phyloP scores from a whole-genome alignment of 2,797 vertebrate species.

The Centroberyx gerrardi region DNA sequence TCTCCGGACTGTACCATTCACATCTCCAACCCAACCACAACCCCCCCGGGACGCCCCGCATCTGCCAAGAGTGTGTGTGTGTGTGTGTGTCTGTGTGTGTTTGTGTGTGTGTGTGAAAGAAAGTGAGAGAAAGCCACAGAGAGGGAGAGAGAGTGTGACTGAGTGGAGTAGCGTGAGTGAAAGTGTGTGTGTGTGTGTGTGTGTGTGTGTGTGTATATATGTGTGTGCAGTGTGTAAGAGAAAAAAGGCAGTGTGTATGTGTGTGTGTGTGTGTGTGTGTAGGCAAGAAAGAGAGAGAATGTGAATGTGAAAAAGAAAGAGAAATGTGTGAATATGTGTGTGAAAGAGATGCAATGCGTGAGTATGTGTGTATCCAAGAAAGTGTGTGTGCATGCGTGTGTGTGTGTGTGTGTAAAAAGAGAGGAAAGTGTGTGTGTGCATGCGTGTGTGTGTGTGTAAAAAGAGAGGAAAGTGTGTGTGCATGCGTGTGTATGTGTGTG shows the following conservation, averaged over 20 bases:
- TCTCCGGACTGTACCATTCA: constrained; percentile 24
- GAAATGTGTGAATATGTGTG: constrained; percentile 73
- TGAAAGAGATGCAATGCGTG: constrained; percentile 69
- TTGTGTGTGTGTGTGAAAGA: background rate
- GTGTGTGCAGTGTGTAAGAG: constrained; percentile 12
- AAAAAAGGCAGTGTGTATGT: constrained; percentile 10
- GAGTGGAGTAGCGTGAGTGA: constrained; percentile 54
- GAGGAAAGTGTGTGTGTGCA: constrained; percentile 67
- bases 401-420: constrained; percentile 55
- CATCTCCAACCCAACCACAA: constrained; percentile 24
- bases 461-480: constrained; percentile 42
- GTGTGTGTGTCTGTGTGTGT: constrained; percentile 28
- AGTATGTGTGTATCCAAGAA: constrained; percentile 10
- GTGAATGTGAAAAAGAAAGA: constrained; percentile 67
- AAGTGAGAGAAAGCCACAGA: constrained; percentile 2
- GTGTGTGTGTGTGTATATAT: constrained; percentile 19
- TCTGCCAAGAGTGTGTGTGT: constrained; percentile 53
- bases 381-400: constrained; percentile 18
- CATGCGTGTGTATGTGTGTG: constrained; percentile 9
- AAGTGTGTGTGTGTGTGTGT: constrained; percentile 45
- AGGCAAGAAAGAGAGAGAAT: constrained; percentile 45
- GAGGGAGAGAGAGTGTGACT: constrained; percentile 20
- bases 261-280: constrained; percentile 30
- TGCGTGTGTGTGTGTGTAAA: constrained; percentile 68
- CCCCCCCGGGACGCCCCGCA: constrained; percentile 46